Evolutionary conservation across 2,113 vertebrate genomes (phyloP).

Genomic region (Anoura caudifer): DNA sequence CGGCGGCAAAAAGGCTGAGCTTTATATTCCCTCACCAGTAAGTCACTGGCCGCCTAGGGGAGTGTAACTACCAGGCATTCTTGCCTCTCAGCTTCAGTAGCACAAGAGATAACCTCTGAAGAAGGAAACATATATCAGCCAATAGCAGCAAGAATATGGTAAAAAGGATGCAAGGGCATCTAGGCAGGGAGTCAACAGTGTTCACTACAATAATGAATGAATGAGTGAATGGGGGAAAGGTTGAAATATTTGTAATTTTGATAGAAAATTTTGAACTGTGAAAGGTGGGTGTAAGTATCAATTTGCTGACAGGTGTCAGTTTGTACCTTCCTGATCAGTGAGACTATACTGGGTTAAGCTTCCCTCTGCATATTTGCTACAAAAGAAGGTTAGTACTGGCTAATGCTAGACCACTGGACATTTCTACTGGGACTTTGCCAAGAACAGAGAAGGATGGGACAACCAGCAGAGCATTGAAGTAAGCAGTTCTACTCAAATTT

Average conservation of each 20-base stretch:
- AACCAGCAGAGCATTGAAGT: background rate
- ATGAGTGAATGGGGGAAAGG: background rate
- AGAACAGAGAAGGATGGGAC: background rate
- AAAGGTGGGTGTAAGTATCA: background rate
- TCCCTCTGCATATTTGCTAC: background rate
- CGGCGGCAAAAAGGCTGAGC: background rate
- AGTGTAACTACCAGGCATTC: background rate
- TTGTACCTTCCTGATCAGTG: background rate
- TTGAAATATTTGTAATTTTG: background rate
- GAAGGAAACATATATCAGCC: background rate
- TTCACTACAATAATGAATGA: background rate
- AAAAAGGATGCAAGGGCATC: background rate
- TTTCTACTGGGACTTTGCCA: background rate
- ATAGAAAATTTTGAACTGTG: background rate
- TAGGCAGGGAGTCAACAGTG: background rate
- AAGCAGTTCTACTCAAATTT: background rate
- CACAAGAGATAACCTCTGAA: background rate
- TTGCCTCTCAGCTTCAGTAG: background rate
- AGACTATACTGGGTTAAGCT: background rate
- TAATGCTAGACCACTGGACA: background rate
- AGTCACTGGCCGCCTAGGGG: background rate
- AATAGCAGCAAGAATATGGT: background rate
- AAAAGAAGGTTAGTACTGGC: background rate
- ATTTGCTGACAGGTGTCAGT: background rate
- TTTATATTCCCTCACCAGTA: background rate